Percentiles rank a stretch among this genome's conserved stretches.
phyloP scores from a whole-genome alignment of 2,888 invertebrate genomes.

The Charanyca ferruginea region DNA sequence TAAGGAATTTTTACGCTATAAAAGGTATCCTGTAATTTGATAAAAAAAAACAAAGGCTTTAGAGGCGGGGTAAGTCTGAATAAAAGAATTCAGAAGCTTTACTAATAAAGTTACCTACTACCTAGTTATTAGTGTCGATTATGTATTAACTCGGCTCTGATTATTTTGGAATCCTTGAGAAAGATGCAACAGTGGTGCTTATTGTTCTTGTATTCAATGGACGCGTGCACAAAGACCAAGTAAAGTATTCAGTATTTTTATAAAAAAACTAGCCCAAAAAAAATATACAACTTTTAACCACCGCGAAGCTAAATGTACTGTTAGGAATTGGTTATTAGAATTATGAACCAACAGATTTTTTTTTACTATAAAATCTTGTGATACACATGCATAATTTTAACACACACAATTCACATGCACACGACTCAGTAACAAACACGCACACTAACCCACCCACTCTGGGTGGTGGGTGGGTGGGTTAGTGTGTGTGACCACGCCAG shows the following conservation, averaged over 20 bases:
- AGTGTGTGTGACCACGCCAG: no score
- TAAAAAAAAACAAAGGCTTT: slow-evolving; percentile 57
- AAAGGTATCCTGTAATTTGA: slow-evolving; percentile 77
- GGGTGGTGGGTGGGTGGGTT: no score
- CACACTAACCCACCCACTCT: no score
- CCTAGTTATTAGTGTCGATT: slow-evolving; percentile 23
- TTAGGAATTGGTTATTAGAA: no score
- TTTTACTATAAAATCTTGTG: no score
- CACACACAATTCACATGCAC: no score
- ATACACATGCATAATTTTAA: no score
- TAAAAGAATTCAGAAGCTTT: slow-evolving; percentile 75
- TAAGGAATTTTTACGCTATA: slow-evolving; percentile 87
- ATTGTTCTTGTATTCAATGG: background rate
- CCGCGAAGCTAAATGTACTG: no score
- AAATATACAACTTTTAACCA: no score
- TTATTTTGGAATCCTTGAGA: background rate
- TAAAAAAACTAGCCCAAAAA: no score
- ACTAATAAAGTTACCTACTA: slow-evolving; percentile 63
- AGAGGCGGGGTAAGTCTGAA: slow-evolving; percentile 66
- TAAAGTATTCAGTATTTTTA: background rate
- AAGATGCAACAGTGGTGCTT: background rate
- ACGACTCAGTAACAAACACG: no score
- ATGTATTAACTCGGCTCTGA: background rate
- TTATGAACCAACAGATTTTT: no score
- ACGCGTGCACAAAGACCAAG: background rate